phyloP scores from a whole-genome alignment of 30 jellyfish, hydroid and myxozoan species.

The Catostylus mosaicus region DNA sequence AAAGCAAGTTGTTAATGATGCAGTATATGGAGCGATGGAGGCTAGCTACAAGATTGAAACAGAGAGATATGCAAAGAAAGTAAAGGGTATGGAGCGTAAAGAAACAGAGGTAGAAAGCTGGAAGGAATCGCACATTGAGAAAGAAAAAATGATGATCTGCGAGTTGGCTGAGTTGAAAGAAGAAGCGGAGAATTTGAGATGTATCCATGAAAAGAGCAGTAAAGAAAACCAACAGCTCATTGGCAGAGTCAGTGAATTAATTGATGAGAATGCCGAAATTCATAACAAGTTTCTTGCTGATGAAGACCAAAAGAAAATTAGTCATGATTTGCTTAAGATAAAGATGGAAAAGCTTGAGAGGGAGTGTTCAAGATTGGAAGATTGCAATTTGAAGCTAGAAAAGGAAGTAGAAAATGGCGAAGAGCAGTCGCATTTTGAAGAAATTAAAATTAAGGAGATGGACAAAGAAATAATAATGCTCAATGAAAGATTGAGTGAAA shows the following conservation, averaged over 20 bases:
- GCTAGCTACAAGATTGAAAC: not conserved
- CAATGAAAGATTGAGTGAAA: not conserved
- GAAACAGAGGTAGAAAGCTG: too few relatives aligned
- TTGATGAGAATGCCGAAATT: not conserved
- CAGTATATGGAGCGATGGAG: not conserved
- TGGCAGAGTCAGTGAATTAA: not conserved
- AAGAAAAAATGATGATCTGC: not conserved
- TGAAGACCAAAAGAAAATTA: not conserved
- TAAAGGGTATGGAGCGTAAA: not conserved
- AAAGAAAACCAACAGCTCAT: not conserved
- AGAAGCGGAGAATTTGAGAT: not conserved
- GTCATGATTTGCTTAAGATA: not conserved
- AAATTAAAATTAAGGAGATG: not conserved
- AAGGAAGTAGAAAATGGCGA: not conserved
- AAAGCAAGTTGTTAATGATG: not conserved
- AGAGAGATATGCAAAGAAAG: not conserved
- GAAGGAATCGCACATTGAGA: not conserved
- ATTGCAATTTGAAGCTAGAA: not conserved
- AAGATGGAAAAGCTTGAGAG: not conserved
- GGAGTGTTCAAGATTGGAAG: not conserved
- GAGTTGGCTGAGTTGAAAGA: not conserved
- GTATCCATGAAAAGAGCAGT: not conserved
- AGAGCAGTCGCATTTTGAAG: not conserved
- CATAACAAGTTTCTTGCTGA: not conserved
- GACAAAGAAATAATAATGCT: not conserved